These are phyloP conservation scores for Capreolus pygargus DNA, from an alignment of 2,113 vertebrate genomes.

Conservation along the genomic window DNA sequence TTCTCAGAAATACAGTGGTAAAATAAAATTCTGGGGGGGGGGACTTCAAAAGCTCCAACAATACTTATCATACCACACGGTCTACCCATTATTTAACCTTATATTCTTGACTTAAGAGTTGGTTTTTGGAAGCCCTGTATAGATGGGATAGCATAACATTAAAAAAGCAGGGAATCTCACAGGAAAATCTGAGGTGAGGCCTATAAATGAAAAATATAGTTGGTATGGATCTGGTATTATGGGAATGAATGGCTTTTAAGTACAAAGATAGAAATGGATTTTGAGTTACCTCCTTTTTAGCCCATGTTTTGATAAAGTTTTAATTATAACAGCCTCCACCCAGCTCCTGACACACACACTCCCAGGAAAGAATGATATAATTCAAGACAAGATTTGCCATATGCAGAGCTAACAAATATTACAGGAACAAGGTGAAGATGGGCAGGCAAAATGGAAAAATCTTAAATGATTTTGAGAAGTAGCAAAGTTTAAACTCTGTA, in stretches of 20 bases:
- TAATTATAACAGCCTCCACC: not conserved
- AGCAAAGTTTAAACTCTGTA: constrained; percentile 64
- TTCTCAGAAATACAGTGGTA: not conserved
- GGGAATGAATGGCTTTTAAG: not conserved
- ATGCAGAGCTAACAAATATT: not conserved
- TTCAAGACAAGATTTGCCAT: constrained; percentile 59
- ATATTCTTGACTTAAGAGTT: not conserved
- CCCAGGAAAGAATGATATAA: not conserved
- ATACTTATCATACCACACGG: not conserved
- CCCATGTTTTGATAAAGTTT: not conserved
- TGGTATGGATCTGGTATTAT: not conserved
- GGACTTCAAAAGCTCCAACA: not conserved
- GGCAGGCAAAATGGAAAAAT: constrained; percentile 29
- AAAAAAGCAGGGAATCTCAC: not conserved
- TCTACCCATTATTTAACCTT: not conserved
- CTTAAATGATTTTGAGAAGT: constrained; percentile 38
- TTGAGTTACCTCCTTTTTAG: not conserved
- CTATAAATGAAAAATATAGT: not conserved
- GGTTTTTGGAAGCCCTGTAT: not conserved
- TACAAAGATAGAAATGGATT: not conserved
- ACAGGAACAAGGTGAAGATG: constrained; percentile 22
- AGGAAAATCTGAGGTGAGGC: not conserved
- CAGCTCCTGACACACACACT: not conserved
- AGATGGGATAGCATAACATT: not conserved
- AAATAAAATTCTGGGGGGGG: not conserved